Percentiles rank a stretch among this genome's conserved stretches.
Evolutionary conservation across 2,888 invertebrate species (phyloP).

Genomic region (Drosophila ezoana): DNA sequence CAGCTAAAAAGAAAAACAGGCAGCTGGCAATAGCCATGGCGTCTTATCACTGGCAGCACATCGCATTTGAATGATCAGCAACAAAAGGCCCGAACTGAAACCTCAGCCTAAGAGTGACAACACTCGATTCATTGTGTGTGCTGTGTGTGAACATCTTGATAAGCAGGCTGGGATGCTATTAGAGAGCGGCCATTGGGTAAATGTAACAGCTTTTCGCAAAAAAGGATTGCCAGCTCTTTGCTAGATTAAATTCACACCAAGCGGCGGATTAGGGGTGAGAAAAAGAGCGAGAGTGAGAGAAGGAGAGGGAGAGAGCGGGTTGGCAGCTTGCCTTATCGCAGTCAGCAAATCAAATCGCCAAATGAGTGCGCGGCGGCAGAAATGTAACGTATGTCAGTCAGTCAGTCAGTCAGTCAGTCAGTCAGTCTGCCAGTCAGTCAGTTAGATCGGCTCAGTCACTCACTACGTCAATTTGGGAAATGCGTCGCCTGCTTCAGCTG

Average conservation of each 20-base stretch:
- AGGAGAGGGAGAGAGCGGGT: background rate
- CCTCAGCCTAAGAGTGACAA: conserved; percentile 29
- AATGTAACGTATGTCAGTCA: conserved; percentile 53
- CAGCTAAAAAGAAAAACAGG: conserved; percentile 25
- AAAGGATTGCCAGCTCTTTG: conserved; percentile 73
- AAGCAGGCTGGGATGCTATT: conserved; percentile 33
- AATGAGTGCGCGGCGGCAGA: conserved; percentile 52
- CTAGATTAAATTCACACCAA: conserved; percentile 79
- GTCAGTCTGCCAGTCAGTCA: conserved; percentile 1
- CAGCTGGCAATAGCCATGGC: conserved; percentile 58
- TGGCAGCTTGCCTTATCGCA: conserved; percentile 34
- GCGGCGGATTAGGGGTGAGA: conserved; percentile 65
- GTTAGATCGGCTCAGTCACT: conserved; percentile 35
- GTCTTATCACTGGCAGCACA: conserved; percentile 43
- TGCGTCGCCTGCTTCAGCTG: conserved; percentile 63
- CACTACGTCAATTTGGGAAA: conserved; percentile 41
- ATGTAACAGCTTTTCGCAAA: conserved; percentile 57
- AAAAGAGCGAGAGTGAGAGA: background rate
- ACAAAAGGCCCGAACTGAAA: conserved; percentile 32
- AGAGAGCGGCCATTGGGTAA: conserved; percentile 27
- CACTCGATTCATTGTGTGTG: conserved; percentile 48
- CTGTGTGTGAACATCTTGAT: conserved; percentile 79
- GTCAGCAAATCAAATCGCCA: conserved; percentile 70
- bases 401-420: conserved; percentile 1
- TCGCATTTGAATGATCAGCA: conserved; percentile 59